Evolutionary conservation across 2,888 invertebrate species (phyloP).

Genomic region (Villa cingulata): DNA sequence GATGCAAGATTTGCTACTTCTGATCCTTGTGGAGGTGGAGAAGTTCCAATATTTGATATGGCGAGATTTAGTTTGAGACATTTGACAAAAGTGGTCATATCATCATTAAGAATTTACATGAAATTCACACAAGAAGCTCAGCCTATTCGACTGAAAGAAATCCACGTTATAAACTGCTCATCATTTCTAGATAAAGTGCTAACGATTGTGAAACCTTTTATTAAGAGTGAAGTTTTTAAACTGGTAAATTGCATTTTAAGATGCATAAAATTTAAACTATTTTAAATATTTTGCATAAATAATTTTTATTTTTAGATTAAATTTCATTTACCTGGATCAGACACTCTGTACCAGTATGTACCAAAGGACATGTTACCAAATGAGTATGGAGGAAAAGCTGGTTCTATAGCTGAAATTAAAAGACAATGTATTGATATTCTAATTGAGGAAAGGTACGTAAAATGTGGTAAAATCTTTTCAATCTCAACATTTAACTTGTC

Average conservation of each 20-base stretch:
- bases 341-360: conserved; percentile 48
- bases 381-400: conserved; percentile 55
- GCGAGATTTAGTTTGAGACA: conserved; percentile 49
- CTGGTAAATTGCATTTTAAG: too few relatives aligned
- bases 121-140: conserved; percentile 60
- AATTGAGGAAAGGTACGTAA: conserved; percentile 45
- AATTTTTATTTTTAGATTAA: conserved; percentile 41
- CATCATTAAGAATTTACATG: conserved; percentile 54
- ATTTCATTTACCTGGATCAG: conserved; percentile 53
- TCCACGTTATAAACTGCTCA: conserved; percentile 53
- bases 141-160: conserved; percentile 49
- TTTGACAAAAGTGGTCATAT: conserved; percentile 47
- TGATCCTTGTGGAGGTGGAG: conserved; percentile 47
- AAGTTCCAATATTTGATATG: conserved; percentile 59
- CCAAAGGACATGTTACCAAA: conserved; percentile 49
- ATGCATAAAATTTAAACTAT: neutral
- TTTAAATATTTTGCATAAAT: neutral
- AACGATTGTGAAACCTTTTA: conserved; percentile 48
- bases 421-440: conserved; percentile 47
- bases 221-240: conserved; percentile 50
- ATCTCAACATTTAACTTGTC: too few relatives aligned
- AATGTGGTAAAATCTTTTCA: too few relatives aligned
- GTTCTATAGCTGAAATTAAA: conserved; percentile 46
- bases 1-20: conserved; percentile 49
- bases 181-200: conserved; percentile 50